Evolutionary conservation across 2,113 vertebrate genomes (phyloP).

Genomic region (Clarias magur): DNA sequence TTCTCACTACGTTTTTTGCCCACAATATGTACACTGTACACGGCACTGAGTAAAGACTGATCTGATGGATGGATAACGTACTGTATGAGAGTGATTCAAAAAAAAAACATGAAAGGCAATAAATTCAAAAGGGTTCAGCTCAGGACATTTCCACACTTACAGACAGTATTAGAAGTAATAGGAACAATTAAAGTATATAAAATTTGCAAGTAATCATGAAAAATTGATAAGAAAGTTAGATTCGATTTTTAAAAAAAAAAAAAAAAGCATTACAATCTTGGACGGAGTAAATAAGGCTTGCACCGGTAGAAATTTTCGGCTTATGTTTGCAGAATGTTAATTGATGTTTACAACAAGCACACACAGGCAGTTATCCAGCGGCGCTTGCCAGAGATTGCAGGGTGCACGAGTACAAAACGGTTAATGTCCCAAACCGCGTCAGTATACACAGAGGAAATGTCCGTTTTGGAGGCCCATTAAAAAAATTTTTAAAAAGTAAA

Average conservation of each 20-base stretch:
- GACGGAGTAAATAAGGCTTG: not conserved
- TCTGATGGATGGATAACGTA: not conserved
- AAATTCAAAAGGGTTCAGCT: not conserved
- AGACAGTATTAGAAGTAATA: not conserved
- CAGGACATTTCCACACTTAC: not conserved
- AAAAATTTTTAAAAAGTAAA: not conserved
- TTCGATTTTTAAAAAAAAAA: not conserved
- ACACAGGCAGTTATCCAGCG: constrained; percentile 3
- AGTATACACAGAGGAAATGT: not conserved
- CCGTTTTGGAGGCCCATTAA: not conserved
- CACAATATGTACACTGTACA: not conserved
- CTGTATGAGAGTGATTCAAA: not conserved
- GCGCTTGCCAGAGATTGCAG: constrained; percentile 20
- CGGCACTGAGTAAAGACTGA: not conserved
- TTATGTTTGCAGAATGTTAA: constrained; percentile 26
- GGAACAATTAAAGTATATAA: too few species aligned
- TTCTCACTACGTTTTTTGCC: not conserved
- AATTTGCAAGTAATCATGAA: too few species aligned
- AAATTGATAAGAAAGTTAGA: not conserved
- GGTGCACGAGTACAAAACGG: not conserved
- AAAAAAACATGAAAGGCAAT: not conserved
- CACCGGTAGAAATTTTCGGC: not conserved
- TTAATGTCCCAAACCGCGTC: not conserved
- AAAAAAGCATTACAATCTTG: not conserved
- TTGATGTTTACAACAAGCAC: constrained; percentile 20